phyloP scores from a whole-genome alignment of 2,888 invertebrate genomes.

The Caradrina clavipalpis region DNA sequence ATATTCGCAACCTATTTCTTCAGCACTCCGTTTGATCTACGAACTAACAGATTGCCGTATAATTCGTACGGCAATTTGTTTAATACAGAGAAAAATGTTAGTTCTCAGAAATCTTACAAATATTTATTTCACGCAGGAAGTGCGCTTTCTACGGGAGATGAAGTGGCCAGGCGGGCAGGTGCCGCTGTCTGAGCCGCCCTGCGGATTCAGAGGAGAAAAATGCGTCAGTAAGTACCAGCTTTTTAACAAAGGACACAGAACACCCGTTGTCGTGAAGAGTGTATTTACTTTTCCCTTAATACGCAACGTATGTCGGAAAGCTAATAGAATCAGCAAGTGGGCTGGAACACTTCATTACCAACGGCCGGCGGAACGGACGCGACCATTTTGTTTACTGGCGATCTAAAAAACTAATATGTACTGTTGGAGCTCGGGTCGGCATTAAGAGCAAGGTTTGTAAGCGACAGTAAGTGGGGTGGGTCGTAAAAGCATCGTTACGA shows the following conservation, averaged over 20 bases:
- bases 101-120: conserved; percentile 41
- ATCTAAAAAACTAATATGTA: conserved; percentile 80
- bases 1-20: conserved; percentile 45
- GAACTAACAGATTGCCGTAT: conserved; percentile 5
- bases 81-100: conserved; percentile 24
- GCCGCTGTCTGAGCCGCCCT: conserved; percentile 96
- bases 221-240: conserved; percentile 94
- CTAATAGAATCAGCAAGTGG: conserved; percentile 78
- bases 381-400: conserved; percentile 72
- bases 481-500: conserved; percentile 82
- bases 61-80: conserved; percentile 42
- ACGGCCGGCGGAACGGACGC: conserved; percentile 58
- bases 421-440: conserved; percentile 70
- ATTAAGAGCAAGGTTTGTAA: conserved; percentile 84
- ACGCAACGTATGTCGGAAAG: conserved; percentile 71
- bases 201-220: conserved; percentile 97
- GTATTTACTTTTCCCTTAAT: conserved; percentile 71
- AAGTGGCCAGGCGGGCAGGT: conserved; percentile 95
- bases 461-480: conserved; percentile 75
- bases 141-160: conserved; percentile 93
- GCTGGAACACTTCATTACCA: conserved; percentile 71
- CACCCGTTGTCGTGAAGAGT: conserved; percentile 57
- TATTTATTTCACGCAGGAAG: conserved; percentile 90
- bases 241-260: conserved; percentile 18
- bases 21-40: conserved; percentile 49